Evolutionary conservation across 2,113 vertebrate species (phyloP).

Genomic region (Pipa parva): DNA sequence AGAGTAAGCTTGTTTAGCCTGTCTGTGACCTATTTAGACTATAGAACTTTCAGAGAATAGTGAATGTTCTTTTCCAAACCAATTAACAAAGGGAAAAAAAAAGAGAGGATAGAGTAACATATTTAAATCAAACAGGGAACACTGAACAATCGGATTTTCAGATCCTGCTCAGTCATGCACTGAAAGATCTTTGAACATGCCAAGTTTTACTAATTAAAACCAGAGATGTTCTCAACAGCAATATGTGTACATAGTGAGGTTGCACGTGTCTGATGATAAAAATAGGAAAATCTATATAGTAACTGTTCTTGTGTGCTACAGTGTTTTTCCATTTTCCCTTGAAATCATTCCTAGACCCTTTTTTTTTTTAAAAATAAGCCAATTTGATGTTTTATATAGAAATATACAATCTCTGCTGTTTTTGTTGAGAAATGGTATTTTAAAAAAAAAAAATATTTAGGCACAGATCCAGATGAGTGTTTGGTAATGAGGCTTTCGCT

Average conservation of each 20-base stretch:
- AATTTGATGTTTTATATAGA: too few relatives aligned
- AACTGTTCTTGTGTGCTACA: background rate
- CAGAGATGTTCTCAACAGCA: slow-evolving; percentile 27
- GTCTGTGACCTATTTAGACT: background rate
- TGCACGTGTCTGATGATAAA: slow-evolving; percentile 4
- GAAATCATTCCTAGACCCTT: too few relatives aligned
- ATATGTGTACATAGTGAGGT: background rate
- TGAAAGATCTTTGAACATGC: slow-evolving; percentile 8
- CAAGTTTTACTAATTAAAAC: slow-evolving; percentile 33
- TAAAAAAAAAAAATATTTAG: too few relatives aligned
- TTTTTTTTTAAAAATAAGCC: too few relatives aligned
- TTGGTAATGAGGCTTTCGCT: too few relatives aligned
- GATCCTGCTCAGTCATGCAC: slow-evolving; percentile 25
- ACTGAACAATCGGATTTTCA: slow-evolving; percentile 10
- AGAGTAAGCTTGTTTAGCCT: background rate
- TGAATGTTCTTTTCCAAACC: slow-evolving; percentile 15
- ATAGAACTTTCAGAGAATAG: slow-evolving; percentile 10
- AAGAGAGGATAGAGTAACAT: background rate
- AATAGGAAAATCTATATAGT: slow-evolving; percentile 26
- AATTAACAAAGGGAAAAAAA: background rate
- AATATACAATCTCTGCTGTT: too few relatives aligned
- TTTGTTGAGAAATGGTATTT: too few relatives aligned
- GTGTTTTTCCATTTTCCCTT: background rate
- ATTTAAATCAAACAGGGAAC: slow-evolving; percentile 9
- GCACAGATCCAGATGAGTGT: too few relatives aligned